These are phyloP conservation scores for Labia minor DNA, from an alignment of 2,888 invertebrate species.

Conservation along the genomic window DNA sequence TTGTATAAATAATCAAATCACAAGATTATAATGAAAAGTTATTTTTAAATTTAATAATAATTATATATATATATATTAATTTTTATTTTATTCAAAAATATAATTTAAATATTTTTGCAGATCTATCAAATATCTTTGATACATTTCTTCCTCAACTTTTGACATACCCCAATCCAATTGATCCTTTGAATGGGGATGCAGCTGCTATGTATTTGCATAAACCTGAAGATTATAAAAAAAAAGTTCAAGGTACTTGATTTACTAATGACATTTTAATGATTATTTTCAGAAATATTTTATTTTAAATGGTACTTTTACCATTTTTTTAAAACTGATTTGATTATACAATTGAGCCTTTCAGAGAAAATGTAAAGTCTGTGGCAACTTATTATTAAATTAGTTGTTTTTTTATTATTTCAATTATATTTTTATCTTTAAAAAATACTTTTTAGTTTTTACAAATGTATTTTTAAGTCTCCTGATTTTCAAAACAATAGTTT, in stretches of 20 bases:
- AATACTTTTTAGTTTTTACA: no score
- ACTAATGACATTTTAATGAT: not conserved
- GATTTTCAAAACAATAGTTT: no score
- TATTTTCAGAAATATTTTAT: not conserved
- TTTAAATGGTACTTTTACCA: not conserved
- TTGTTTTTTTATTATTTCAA: no score
- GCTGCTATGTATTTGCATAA: conserved; percentile 99
- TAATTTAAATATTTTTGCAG: conserved; percentile 52
- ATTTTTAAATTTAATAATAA: no score
- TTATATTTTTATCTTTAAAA: no score
- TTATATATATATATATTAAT: no score
- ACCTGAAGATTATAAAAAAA: conserved; percentile 99
- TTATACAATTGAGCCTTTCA: not conserved
- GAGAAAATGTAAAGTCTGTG: no score
- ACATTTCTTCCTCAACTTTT: conserved; percentile 98
- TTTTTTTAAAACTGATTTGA: not conserved
- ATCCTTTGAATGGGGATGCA: conserved; percentile 98
- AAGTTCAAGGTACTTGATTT: conserved; percentile 67
- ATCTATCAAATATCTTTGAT: conserved; percentile 99
- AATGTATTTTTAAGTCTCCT: no score
- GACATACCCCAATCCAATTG: conserved; percentile 99
- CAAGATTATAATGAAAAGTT: no score
- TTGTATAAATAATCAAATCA: no score
- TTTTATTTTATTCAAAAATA: no score
- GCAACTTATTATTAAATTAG: no score